A percentile compares a stretch with the other conserved stretches of the same genome.
phyloP scores from a whole-genome alignment of 2,888 invertebrate species.

The Zaprionus obscuricornis region DNA sequence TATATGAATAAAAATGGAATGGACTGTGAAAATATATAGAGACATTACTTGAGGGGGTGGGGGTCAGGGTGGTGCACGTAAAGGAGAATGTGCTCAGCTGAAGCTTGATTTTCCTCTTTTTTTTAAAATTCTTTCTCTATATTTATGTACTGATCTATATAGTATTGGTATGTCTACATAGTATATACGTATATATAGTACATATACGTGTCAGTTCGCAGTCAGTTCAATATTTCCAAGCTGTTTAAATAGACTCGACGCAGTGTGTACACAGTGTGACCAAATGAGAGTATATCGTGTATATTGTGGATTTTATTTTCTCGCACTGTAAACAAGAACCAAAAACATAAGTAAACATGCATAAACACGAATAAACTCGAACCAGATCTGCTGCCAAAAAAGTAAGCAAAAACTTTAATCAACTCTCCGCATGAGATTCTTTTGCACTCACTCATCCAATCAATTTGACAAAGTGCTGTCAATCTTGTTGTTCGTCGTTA shows the following conservation, averaged over 20 bases:
- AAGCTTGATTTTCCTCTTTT: too few species aligned
- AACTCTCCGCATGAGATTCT: too few species aligned
- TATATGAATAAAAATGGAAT: too few species aligned
- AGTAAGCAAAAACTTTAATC: slow-evolving; percentile 7
- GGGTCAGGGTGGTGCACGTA: too few species aligned
- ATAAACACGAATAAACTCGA: slow-evolving; percentile 36
- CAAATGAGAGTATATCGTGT: slow-evolving; percentile 49
- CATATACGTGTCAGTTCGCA: slow-evolving; percentile 22
- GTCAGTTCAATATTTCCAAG: slow-evolving; percentile 53
- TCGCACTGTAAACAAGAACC: slow-evolving; percentile 47
- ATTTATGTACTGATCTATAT: too few species aligned
- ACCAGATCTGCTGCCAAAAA: slow-evolving; percentile 2
- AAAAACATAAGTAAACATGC: slow-evolving; percentile 33
- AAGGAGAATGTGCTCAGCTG: too few species aligned
- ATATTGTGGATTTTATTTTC: slow-evolving; percentile 43
- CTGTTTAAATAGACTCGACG: slow-evolving; percentile 60
- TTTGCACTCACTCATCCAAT: slow-evolving; percentile 6
- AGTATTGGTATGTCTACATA: slow-evolving; percentile 8
- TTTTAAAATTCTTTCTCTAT: too few species aligned
- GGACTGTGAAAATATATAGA: too few species aligned
- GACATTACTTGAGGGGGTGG: too few species aligned
- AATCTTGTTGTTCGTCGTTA: slow-evolving; percentile 43
- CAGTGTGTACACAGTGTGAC: slow-evolving; percentile 54
- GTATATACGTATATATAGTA: slow-evolving; percentile 20
- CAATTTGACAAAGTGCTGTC: slow-evolving; percentile 50